phyloP scores from a whole-genome alignment of 2,888 invertebrate genomes.

The Dorcus parallelipipedus region DNA sequence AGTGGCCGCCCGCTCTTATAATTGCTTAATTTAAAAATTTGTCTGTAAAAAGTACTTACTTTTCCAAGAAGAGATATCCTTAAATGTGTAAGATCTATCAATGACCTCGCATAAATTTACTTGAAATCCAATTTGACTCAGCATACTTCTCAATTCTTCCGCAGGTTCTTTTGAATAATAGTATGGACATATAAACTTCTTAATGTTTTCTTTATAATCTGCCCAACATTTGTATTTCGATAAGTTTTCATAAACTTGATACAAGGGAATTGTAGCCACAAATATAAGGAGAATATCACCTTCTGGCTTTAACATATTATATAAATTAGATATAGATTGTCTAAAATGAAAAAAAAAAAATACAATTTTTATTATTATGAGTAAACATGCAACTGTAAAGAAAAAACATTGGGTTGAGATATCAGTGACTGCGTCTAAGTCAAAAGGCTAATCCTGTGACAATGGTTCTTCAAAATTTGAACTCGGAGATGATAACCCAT shows the following conservation, averaged over 20 bases:
- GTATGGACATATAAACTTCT: conserved; percentile 65
- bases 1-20: no score
- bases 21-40: no score
- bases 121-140: conserved; percentile 60
- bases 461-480: no score
- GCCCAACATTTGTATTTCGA: conserved; percentile 57
- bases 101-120: conserved; percentile 57
- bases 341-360: conserved; percentile 46
- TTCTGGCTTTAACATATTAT: conserved; percentile 60
- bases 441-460: no score
- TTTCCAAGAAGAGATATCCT: conserved; percentile 55
- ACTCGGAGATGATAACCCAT: no score
- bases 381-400: no score
- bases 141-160: conserved; percentile 53
- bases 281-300: conserved; percentile 70
- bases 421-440: no score
- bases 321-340: conserved; percentile 62
- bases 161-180: conserved; percentile 61
- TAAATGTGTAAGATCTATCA: conserved; percentile 57
- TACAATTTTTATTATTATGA: background rate
- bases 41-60: conserved; percentile 49
- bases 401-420: no score
- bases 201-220: conserved; percentile 61
- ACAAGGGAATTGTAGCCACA: conserved; percentile 66
- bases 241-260: conserved; percentile 64